phyloP scores from a whole-genome alignment of 2,113 vertebrate species.

The Bagarius yarrelli region DNA sequence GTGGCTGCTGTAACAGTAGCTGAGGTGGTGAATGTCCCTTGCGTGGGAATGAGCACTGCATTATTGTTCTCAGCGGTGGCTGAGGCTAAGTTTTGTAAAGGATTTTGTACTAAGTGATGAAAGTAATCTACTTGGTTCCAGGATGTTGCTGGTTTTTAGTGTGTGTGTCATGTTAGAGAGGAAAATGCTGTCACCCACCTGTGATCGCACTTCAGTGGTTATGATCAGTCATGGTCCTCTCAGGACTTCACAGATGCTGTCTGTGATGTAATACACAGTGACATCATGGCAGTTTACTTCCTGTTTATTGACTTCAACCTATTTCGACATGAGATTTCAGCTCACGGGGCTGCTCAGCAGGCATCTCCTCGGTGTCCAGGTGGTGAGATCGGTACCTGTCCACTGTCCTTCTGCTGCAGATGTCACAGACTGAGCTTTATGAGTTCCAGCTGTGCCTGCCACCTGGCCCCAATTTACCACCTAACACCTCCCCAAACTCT shows the following conservation, averaged over 20 bases:
- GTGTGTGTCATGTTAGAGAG: not conserved
- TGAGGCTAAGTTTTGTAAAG: constrained; percentile 28
- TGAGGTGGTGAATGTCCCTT: constrained; percentile 17
- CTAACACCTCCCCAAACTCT: constrained; percentile 17
- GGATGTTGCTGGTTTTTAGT: constrained; percentile 10
- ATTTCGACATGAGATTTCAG: not conserved
- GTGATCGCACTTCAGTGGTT: not conserved
- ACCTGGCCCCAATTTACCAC: constrained; percentile 38
- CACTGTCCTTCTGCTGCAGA: constrained; percentile 36
- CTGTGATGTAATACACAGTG: not conserved
- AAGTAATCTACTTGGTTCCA: constrained; percentile 27
- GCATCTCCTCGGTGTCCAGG: constrained; percentile 44
- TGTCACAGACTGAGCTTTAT: constrained; percentile 36
- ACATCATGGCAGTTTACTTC: not conserved
- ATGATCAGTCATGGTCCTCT: not conserved
- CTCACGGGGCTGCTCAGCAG: constrained; percentile 8
- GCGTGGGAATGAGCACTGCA: constrained; percentile 43
- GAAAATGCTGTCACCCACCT: not conserved
- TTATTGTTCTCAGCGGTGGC: constrained; percentile 41
- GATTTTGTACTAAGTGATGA: constrained; percentile 35
- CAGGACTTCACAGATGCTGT: not conserved
- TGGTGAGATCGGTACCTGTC: constrained; percentile 43
- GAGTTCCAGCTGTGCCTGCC: constrained; percentile 51
- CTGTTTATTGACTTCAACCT: not conserved
- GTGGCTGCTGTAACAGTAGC: constrained; percentile 43